These are phyloP conservation scores for Reticulitermes speratus DNA, from an alignment of 1,140 invertebrate species.

Conservation along the genomic window DNA sequence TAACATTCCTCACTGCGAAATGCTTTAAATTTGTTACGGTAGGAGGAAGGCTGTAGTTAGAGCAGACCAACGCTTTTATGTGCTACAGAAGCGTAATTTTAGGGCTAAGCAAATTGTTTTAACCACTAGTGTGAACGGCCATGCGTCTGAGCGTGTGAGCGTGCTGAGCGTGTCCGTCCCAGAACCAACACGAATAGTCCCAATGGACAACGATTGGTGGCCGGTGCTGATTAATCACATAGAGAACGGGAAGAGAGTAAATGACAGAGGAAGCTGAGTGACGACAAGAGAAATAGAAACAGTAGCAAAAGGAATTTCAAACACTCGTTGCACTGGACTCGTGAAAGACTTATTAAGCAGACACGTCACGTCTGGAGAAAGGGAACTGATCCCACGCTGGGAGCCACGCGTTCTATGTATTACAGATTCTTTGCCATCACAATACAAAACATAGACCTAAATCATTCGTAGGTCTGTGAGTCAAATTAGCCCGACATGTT, in stretches of 20 bases:
- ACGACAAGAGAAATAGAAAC: not conserved
- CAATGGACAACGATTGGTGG: not conserved
- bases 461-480: too few relatives aligned
- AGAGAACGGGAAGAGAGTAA: not conserved
- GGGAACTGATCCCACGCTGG: too few relatives aligned
- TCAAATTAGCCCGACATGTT: too few relatives aligned
- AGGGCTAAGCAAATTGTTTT: slow-evolving; percentile 10
- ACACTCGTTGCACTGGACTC: too few relatives aligned
- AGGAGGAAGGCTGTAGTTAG: not conserved
- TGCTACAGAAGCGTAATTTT: not conserved
- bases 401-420: too few relatives aligned
- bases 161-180: not conserved
- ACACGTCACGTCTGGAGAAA: too few relatives aligned
- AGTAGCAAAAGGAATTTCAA: too few relatives aligned
- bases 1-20: not conserved
- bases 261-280: not conserved
- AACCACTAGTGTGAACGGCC: not conserved
- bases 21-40: slow-evolving; percentile 5
- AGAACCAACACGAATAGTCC: not conserved
- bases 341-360: too few relatives aligned
- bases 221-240: slow-evolving; percentile 1
- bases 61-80: not conserved
- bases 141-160: not conserved
- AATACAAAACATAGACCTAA: too few relatives aligned
- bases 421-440: too few relatives aligned